Evolutionary conservation across 2,113 vertebrate species (phyloP), one percentile per base, ranked within the genome.

Genomic region (Eretmochelys imbricata): DNA sequence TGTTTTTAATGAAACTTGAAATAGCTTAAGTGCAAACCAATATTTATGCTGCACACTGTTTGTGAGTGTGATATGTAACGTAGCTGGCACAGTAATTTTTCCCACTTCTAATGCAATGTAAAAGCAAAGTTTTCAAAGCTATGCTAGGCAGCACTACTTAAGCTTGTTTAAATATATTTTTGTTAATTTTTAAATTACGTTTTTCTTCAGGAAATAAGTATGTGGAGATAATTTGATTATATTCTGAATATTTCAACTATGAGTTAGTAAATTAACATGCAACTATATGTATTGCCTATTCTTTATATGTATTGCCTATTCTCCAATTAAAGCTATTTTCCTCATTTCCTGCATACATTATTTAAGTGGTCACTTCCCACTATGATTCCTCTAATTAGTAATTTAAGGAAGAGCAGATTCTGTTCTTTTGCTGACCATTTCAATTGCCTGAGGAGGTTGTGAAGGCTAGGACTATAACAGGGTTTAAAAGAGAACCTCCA

Each of bases 331-430:
- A 38, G 79, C 0, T 8, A 38, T 90, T 97, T 93, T 84, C 83
- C 91, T 93, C 57, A 80, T 85, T 93, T 91, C 93, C 75, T 84
- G 51, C 82, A 80, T 38, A 97, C 93, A 85, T 97, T 92, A 83
- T 93, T 80, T 92, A 90, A 94, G 48, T 93, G 90, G 48, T 82
- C 85, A 72, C 62, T 97, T 94, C 48, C 78, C 62, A 53, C 85
- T 94, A 80, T 51, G 91, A 93, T 69, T 94, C 93, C 57, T 95
- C 88, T 97, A 96, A 97, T 97, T 96, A 95, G 84, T 80, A 94
- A 91, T 92, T 94, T 89, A 95, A 97, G 95, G 65, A 93, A 95
- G 95, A 97, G 82, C 90, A 95, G 93, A 91, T 97, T 97, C 92
- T 95, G 87, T 84, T 96, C 93, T 96, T 96, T 96, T 3, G 0